Percentiles rank a stretch among this genome's conserved stretches.
These are phyloP conservation scores for Poecilia velifera DNA, from an alignment of 2,797 vertebrate species.

Conservation along the genomic window DNA sequence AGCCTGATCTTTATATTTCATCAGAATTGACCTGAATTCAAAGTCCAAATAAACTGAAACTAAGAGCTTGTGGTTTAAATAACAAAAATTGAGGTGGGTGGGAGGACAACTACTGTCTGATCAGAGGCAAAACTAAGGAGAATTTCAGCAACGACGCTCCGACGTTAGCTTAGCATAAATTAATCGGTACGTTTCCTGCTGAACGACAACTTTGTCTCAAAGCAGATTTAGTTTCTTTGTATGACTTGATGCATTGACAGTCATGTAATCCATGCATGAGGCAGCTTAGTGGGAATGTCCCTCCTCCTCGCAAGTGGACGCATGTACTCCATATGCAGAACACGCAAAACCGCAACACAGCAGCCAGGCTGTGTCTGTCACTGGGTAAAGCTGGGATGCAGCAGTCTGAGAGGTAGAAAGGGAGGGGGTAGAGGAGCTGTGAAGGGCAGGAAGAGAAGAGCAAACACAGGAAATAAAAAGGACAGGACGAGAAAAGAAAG, in stretches of 20 bases:
- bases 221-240: neutral
- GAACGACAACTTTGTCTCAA: neutral
- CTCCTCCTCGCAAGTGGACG: neutral
- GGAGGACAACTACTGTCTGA: neutral
- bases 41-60: neutral
- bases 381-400: constrained; percentile 67
- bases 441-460: constrained; percentile 30
- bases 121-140: neutral
- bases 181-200: neutral
- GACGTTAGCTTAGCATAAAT: neutral
- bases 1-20: too few species aligned
- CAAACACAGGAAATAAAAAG: constrained; percentile 40
- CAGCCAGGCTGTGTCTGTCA: constrained; percentile 51
- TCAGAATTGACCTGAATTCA: too few species aligned
- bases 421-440: constrained; percentile 16
- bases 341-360: constrained; percentile 10
- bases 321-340: neutral
- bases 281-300: neutral
- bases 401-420: constrained; percentile 37
- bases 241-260: neutral
- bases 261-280: neutral
- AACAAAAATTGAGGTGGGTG: neutral
- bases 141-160: neutral
- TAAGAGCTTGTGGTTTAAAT: neutral
- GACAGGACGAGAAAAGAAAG: constrained; percentile 21